A percentile compares a stretch with the other conserved stretches of the same genome.
Conservation (phyloP, 2,797 vertebrate genomes). For the Harpagifer antarcticus region DNA sequence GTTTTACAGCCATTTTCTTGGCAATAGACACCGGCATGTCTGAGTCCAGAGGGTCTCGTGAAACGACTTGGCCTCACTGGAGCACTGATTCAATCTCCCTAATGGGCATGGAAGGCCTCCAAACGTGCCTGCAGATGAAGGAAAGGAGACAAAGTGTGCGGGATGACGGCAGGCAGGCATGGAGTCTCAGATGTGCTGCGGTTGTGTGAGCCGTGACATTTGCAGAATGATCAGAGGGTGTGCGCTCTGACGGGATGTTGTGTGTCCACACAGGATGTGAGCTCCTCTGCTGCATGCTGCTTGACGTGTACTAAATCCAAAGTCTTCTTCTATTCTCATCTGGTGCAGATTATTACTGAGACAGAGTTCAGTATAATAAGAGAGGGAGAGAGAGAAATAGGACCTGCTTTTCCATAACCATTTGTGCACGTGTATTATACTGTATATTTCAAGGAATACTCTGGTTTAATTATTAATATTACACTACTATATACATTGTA, state of each 20-base stretch:
- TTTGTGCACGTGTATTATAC: too few relatives aligned
- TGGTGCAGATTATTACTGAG: conserved; percentile 69
- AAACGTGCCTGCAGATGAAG: conserved; percentile 47
- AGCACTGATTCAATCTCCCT: conserved; percentile 54
- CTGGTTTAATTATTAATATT: too few relatives aligned
- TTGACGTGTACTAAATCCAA: conserved; percentile 24
- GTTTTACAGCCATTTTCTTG: conserved; percentile 72
- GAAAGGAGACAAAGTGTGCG: neutral
- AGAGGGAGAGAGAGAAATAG: too few relatives aligned
- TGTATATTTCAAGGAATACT: too few relatives aligned
- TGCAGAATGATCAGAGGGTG: conserved; percentile 39
- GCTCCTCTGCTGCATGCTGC: conserved; percentile 19
- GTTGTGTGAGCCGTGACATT: conserved; percentile 19
- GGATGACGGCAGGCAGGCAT: conserved; percentile 29
- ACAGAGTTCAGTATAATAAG: conserved; percentile 26
- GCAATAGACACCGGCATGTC: conserved; percentile 54
- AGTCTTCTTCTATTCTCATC: conserved; percentile 59
- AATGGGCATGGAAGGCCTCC: conserved; percentile 60
- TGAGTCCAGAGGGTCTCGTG: conserved; percentile 61
- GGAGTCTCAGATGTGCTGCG: conserved; percentile 28
- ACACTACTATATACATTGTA: too few relatives aligned
- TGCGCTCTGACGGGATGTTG: conserved; percentile 15
- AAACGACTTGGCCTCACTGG: conserved; percentile 61
- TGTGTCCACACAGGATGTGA: conserved; percentile 34
- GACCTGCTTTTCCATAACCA: too few relatives aligned